Evolutionary conservation across 2,113 vertebrate genomes (phyloP).

Genomic region (Hiodon alosoides): DNA sequence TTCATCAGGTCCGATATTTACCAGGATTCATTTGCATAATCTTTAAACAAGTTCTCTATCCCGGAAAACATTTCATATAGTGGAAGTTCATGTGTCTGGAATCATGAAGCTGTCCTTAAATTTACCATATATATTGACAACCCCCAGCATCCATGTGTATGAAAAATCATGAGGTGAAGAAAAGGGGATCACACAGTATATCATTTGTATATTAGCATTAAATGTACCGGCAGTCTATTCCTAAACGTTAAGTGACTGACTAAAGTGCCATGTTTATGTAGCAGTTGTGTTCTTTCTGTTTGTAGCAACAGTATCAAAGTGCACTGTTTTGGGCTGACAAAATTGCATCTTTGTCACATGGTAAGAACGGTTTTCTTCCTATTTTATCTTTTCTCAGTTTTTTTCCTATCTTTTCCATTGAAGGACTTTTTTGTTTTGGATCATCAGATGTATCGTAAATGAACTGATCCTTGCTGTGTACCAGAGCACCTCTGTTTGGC

Average conservation of each 20-base stretch:
- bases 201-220: background rate
- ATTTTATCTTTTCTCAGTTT: background rate
- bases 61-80: too few relatives aligned
- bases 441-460: background rate
- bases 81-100: too few relatives aligned
- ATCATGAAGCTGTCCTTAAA: background rate
- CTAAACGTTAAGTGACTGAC: background rate
- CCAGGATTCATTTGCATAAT: too few relatives aligned
- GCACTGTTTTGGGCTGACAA: slow-evolving; percentile 98
- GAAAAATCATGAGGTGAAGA: background rate
- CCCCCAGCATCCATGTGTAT: too few relatives aligned
- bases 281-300: slow-evolving; percentile 33
- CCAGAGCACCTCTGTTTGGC: background rate
- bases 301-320: slow-evolving; percentile 97
- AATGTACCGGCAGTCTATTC: background rate
- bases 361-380: slow-evolving; percentile 60
- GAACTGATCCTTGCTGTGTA: too few relatives aligned
- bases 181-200: too few relatives aligned
- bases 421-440: background rate
- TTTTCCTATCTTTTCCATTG: too few relatives aligned
- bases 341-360: slow-evolving; percentile 90
- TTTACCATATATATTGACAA: background rate
- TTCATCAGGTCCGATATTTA: too few relatives aligned
- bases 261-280: background rate
- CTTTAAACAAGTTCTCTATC: too few relatives aligned